These are phyloP conservation scores for Eumeta japonica DNA, from an alignment of 1,140 invertebrate genomes.

Conservation along the genomic window DNA sequence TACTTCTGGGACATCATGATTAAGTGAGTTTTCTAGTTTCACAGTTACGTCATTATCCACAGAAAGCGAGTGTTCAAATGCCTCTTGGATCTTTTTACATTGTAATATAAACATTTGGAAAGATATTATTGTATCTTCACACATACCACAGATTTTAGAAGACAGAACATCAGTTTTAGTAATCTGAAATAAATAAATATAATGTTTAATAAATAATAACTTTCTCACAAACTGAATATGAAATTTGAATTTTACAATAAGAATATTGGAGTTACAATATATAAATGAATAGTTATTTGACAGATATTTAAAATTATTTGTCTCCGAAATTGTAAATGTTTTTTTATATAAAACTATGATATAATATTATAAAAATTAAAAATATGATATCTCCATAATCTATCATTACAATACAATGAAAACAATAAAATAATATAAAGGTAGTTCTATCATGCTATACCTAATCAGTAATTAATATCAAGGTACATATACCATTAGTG, in stretches of 20 bases:
- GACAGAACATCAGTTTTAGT: conserved; percentile 35
- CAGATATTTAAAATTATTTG: not conserved
- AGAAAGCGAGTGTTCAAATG: conserved; percentile 26
- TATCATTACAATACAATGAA: conserved; percentile 3
- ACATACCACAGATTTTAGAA: conserved; percentile 43
- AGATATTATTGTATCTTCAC: conserved; percentile 44
- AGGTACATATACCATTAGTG: too few relatives aligned
- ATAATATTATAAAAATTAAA: not conserved
- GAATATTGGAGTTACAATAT: not conserved
- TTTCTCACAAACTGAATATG: too few relatives aligned
- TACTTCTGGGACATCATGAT: conserved; percentile 19
- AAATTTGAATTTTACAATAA: not conserved
- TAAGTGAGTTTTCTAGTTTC: conserved; percentile 22
- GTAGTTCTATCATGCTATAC: too few relatives aligned
- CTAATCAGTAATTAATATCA: too few relatives aligned
- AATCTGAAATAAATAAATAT: conserved; percentile 21
- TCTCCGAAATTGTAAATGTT: too few relatives aligned
- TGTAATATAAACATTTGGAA: conserved; percentile 46
- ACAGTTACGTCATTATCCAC: conserved; percentile 21
- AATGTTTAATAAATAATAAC: not conserved
- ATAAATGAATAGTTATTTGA: not conserved
- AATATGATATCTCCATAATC: not conserved
- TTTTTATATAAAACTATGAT: too few relatives aligned
- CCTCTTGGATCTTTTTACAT: conserved; percentile 41
- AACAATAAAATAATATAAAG: too few relatives aligned